A percentile compares a stretch with the other conserved stretches of the same genome.
Evolutionary conservation across 1,140 invertebrate species (phyloP).

Genomic region (Brachionus angularis): DNA sequence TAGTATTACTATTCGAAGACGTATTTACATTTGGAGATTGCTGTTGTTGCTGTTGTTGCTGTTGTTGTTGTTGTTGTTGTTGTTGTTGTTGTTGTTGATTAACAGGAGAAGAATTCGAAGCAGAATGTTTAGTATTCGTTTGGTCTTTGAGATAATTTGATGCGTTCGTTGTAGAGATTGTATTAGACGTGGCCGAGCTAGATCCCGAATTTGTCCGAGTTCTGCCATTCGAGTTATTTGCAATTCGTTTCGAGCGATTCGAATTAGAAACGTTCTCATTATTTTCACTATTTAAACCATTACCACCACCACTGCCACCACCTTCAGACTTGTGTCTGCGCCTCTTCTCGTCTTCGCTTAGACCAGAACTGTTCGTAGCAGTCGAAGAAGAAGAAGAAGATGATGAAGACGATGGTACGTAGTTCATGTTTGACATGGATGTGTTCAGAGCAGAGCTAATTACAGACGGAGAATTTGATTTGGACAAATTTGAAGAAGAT

Average conservation of each 20-base stretch:
- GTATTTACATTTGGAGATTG: neutral
- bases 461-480: conserved; percentile 28
- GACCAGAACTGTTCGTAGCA: neutral
- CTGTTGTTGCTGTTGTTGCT: neutral
- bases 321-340: conserved; percentile 21
- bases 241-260: neutral
- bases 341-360: neutral
- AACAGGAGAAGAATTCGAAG: neutral
- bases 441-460: conserved; percentile 6
- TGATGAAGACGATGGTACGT: conserved; percentile 10
- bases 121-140: too few species aligned
- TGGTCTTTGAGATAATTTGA: too few species aligned
- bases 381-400: conserved; percentile 18
- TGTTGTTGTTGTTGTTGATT: conserved; percentile 1
- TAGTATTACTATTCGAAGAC: too few species aligned
- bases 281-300: conserved; percentile 15
- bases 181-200: neutral
- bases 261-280: neutral
- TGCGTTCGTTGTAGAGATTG: neutral
- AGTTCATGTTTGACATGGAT: conserved; percentile 32
- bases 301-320: too few species aligned
- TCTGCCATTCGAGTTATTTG: neutral
- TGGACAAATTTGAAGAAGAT: conserved; percentile 21
- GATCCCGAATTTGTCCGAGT: conserved; percentile 8
- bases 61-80: neutral